Conservation (phyloP, 2,888 invertebrate genomes). For the Elaeidobius kamerunicus region DNA sequence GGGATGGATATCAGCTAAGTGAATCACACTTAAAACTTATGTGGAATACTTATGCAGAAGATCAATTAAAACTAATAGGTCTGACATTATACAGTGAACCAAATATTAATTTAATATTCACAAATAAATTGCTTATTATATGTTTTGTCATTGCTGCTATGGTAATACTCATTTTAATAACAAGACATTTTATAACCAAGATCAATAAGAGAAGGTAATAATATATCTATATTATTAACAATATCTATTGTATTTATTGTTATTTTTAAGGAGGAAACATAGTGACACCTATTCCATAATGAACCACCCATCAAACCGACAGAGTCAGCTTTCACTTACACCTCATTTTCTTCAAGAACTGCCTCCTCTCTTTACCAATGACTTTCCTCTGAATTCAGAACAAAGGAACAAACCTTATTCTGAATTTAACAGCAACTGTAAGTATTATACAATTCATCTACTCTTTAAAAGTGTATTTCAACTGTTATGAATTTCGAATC, state of each 20-base stretch:
- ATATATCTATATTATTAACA: not conserved
- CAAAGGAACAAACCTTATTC: slow-evolving; percentile 2
- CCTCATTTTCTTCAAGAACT: slow-evolving; percentile 36
- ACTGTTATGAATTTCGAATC: too few relatives aligned
- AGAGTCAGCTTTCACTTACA: slow-evolving; percentile 28
- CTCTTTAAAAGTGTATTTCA: not conserved
- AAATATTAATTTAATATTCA: slow-evolving; percentile 21
- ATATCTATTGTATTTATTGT: too few relatives aligned
- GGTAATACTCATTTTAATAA: slow-evolving; percentile 20
- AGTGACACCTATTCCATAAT: slow-evolving; percentile 30
- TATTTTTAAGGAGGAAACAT: slow-evolving; percentile 24
- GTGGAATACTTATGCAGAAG: slow-evolving; percentile 32
- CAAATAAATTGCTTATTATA: slow-evolving; percentile 25
- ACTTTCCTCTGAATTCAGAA: slow-evolving; percentile 14
- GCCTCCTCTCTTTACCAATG: slow-evolving; percentile 31
- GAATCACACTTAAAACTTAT: slow-evolving; percentile 31
- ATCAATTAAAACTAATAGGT: slow-evolving; percentile 23
- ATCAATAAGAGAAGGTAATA: slow-evolving; percentile 21
- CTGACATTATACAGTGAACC: slow-evolving; percentile 25
- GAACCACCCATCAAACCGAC: slow-evolving; percentile 16
- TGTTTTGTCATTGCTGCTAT: slow-evolving; percentile 23
- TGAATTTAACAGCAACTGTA: slow-evolving; percentile 10
- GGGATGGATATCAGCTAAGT: slow-evolving; percentile 35
- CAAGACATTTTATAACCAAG: slow-evolving; percentile 13
- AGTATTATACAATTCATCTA: too few relatives aligned